Conservation (phyloP, 2,113 vertebrate species). For the Actenoides lindsayi region DNA sequence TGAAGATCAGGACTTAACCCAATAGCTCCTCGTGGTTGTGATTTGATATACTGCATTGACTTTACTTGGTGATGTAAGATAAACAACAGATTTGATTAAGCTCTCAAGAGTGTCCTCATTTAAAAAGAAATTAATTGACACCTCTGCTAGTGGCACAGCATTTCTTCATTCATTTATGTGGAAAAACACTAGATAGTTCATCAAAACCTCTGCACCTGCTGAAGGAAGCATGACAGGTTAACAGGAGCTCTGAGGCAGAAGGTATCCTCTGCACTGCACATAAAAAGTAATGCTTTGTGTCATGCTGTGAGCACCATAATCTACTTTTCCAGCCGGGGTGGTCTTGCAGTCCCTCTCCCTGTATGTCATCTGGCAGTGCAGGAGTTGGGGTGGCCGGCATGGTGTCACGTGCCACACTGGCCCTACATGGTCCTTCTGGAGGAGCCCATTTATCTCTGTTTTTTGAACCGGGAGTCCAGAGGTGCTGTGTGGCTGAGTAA, state of each 20-base stretch:
- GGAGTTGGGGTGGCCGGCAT: background rate
- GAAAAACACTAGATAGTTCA: background rate
- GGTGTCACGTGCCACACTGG: background rate
- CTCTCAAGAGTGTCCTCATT: background rate
- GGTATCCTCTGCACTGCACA: background rate
- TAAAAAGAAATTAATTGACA: background rate
- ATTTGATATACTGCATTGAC: background rate
- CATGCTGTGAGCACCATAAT: fast-evolving
- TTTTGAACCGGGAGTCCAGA: background rate
- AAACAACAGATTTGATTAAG: background rate
- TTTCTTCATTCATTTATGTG: background rate
- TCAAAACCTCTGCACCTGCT: background rate
- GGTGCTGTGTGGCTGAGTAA: background rate
- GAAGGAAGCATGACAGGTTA: background rate
- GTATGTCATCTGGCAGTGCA: fast-evolving
- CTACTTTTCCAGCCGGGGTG: background rate
- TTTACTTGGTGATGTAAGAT: background rate
- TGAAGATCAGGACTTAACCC: background rate
- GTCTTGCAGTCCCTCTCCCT: background rate
- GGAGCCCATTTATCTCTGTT: background rate
- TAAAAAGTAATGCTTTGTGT: background rate
- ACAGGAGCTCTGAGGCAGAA: background rate
- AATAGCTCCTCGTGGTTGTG: background rate
- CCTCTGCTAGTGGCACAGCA: background rate
- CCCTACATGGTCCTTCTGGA: background rate